Base-by-base conservation (phyloP, 2,888 invertebrate species). In the Agrotis clavis region DNA sequence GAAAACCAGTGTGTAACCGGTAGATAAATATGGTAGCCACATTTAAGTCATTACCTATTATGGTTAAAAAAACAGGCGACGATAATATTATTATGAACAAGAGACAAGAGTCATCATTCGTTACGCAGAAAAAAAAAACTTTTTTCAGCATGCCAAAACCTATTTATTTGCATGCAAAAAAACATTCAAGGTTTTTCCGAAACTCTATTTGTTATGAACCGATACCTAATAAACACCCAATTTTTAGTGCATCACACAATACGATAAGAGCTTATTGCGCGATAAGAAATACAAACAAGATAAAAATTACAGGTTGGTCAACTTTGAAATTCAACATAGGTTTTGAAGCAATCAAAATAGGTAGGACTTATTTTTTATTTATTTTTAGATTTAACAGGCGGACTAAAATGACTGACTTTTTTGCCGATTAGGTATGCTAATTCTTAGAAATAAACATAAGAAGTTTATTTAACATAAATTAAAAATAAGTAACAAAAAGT, bases 221-320 rank as follows among this genome's bases (percentile, higher is more conserved):
- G 25, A 25, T 71, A n/a, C n/a, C n/a, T n/a, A 35, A 2, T 35
- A 35, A 47, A 41, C 53, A 59, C 14, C 45, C 48, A 64, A 61
- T 79, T 70, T 67, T 70, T 67, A 35, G 48, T 74, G 78, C 69
- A 78, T 30, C 53, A n/a, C 0, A 50, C 18, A 75, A 79, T 79
- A 79, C n/a, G 79, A 79, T 79, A 79, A 64, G 61, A 61, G 21
- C 21, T 0, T 48, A 67, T 16, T 57, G 30, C 53, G 45, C 3
- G 79, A 67, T 79, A 71, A 53, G 45, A 13, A 0, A 56, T 53
- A n/a, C n/a, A 57, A 61, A 64, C 66, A 67, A 67, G 71, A 71
- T 75, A 71, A 64, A 65, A 53, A 51, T 18, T 41, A n/a, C 47
- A 47, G 25, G 63, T 75, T 53, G 21, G 59, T 70, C 47, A 63